phyloP scores from a whole-genome alignment of 2,797 vertebrate species.

The Triplophysa yarkandensis region DNA sequence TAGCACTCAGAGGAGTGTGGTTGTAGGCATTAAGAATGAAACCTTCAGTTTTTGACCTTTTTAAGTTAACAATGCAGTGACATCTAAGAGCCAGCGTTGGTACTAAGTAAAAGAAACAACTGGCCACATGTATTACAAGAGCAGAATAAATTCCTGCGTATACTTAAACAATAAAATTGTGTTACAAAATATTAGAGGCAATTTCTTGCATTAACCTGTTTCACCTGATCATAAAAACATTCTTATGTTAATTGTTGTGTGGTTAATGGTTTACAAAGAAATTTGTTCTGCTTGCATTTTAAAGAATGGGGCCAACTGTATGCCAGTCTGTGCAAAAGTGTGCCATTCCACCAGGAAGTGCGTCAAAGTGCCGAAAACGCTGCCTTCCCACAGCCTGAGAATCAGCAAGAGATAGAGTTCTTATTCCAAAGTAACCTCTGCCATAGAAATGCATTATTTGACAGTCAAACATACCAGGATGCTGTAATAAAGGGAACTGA shows the following conservation, averaged over 20 bases:
- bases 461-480: conserved; percentile 43
- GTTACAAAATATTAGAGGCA: neutral
- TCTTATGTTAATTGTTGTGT: neutral
- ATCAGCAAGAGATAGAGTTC: neutral
- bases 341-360: neutral
- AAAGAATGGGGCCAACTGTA: neutral
- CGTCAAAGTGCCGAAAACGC: conserved; percentile 5
- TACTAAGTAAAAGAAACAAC: neutral
- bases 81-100: conserved; percentile 45
- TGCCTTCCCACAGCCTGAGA: neutral
- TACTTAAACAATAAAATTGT: neutral
- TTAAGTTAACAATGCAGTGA: conserved; percentile 49
- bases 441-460: neutral
- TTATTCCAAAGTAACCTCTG: neutral
- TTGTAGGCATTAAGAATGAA: conserved; percentile 53
- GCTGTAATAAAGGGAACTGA: conserved; percentile 31
- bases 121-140: neutral
- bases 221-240: neutral
- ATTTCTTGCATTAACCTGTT: neutral
- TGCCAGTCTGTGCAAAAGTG: neutral
- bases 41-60: neutral
- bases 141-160: neutral
- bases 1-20: conserved; percentile 67
- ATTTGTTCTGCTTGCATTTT: neutral
- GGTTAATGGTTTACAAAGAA: neutral